Base-by-base conservation (phyloP, 2,888 invertebrate species). In the Drepana falcataria region DNA sequence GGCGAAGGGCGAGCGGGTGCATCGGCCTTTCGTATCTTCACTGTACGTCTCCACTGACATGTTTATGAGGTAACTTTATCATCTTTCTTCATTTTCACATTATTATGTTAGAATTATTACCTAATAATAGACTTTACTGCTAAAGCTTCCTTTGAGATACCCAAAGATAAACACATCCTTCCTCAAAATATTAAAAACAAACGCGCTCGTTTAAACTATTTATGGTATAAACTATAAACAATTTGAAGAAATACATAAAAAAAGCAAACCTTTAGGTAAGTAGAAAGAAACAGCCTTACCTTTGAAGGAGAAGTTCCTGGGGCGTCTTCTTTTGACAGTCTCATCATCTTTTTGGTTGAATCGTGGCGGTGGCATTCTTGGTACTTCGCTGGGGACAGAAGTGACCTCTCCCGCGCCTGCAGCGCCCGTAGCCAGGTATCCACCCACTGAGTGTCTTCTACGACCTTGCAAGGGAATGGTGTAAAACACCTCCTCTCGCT, bases 361-460 rank as follows among this genome's bases (percentile, higher is more conserved):
- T 63, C 73, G 82, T 1, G 93, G 92, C 0, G 93, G 91, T 0
- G 92, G 87, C 85, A 91, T 91, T n/a, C 81, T 80, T 1, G 92
- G 91, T 1, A 92, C 91, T 73, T 93, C 92, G 52, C 91, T 91
- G 3, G 93, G 88, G 3, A 91, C 91, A 9, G 88, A 62, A 0
- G 91, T 89, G 35, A 91, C 87, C 63, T 89, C 88, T 0, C 90
- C 91, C 0, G 79, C 64, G 7, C 81, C 83, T 4, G 76, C 73
- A 1, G 73, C 80, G 34, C 91, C 92, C 2, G 91, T 92, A 2
- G 91, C 81, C 52, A 93, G 77, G 70, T 94, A 94, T 0, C 94
- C 93, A 4, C 95, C 94, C 33, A 95, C 94, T 0, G 95, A 95
- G 72, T 95, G 95, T 60, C 95, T 87, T 47, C 92, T 82, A 40